Evolutionary conservation across 2,888 invertebrate species (phyloP), one percentile per base, ranked within the genome.

Genomic region (Blomia tropicalis): DNA sequence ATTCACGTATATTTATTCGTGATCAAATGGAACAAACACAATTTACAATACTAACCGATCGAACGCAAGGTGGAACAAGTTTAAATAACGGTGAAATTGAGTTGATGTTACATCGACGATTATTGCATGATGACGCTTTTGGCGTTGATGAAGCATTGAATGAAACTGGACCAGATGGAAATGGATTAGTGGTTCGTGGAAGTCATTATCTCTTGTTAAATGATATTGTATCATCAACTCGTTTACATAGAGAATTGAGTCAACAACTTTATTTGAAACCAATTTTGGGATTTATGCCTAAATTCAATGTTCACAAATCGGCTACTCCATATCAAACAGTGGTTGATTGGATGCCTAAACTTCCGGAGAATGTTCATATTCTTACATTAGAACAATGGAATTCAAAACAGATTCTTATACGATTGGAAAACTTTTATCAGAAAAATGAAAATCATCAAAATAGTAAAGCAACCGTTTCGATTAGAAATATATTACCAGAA

Each of bases 91-190:
- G 90, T 0, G 75, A 81, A 66, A 68, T 89, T 1, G 90, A 91
- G 73, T 69, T 89, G 0, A 89, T 89, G 89, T 69, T 91, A 1
- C 93, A 96, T 71, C 79, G 96, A 60, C 78, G 90, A 53, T 74
- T 88, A 22, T 71, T 90, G 1, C 79, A 80, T 60, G 96, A 98
- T 69, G 96, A 98, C 72, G 84, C 83, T 0, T 89, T 90, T 59
- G 96, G 96, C 0, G 93, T 96, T 0, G 85, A 79, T 0, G 95
- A 96, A 75, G 82, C 91, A 0, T 74, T 96, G 0, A 87, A 92
- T 70, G 96, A 98, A 74, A 79, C 79, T 2, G 68, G 70, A 0
- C 82, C 80, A 0, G 82, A 76, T 63, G 83, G 81, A 0, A 71
- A 73, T 66, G 87, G 87, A 0, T 70, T 88, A 0, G 80, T 85